phyloP scores from a whole-genome alignment of 2,113 vertebrate genomes.

The Actenoides hombroni region DNA sequence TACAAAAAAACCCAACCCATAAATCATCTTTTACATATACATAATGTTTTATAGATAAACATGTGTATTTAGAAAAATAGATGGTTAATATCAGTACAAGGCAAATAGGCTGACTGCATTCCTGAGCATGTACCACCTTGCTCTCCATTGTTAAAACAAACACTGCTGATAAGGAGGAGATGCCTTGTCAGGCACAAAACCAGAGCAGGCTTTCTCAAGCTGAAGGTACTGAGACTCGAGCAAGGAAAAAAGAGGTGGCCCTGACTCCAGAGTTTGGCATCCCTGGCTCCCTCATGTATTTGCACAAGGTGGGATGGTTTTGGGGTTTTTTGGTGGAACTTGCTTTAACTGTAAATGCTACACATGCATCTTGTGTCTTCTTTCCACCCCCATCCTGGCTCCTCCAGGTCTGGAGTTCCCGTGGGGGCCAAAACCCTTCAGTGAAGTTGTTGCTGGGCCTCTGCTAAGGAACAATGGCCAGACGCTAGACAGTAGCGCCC shows the following conservation, averaged over 20 bases:
- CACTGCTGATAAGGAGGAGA: background rate
- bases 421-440: slow-evolving; percentile 98
- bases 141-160: background rate
- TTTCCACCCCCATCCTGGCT: accelerated
- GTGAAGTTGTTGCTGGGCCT: slow-evolving; percentile 93
- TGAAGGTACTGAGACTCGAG: background rate
- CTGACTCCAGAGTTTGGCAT: background rate
- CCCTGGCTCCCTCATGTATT: background rate
- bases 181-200: background rate
- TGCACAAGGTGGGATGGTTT: background rate
- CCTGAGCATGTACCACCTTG: slow-evolving; percentile 4
- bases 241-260: background rate
- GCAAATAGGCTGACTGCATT: background rate
- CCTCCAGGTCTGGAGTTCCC: slow-evolving; percentile 93
- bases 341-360: background rate
- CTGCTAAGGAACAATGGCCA: slow-evolving; percentile 90
- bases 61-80: background rate
- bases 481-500: slow-evolving; percentile 85
- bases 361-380: background rate
- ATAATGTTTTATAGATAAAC: background rate
- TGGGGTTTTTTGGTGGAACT: background rate
- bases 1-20: background rate
- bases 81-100: background rate
- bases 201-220: background rate
- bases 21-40: background rate